Evolutionary conservation across 2,113 vertebrate species (phyloP).

Genomic region (Spilogale gracilis): DNA sequence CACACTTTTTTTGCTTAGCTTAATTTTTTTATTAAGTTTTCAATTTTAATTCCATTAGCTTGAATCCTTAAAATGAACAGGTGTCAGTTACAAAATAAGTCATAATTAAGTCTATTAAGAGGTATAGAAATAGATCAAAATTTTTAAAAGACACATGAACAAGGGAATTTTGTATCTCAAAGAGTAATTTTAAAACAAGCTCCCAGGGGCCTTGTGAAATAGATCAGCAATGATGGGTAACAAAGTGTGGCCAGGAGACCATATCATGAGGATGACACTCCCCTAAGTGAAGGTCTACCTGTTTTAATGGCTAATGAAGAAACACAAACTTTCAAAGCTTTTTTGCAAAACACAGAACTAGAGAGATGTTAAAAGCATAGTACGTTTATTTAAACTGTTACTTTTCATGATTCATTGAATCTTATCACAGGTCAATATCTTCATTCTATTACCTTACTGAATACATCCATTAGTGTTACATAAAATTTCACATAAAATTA

Average conservation of each 20-base stretch:
- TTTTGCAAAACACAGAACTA: constrained; percentile 48
- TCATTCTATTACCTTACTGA: constrained; percentile 35
- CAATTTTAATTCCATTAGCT: background rate
- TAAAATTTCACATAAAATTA: constrained; percentile 73
- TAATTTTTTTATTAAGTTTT: constrained; percentile 25
- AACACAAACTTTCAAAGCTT: constrained; percentile 48
- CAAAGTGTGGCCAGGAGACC: background rate
- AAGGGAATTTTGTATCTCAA: background rate
- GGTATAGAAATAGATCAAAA: background rate
- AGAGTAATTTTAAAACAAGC: constrained; percentile 2
- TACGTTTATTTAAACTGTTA: constrained; percentile 77
- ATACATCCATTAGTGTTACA: constrained; percentile 40
- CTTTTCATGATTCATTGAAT: constrained; percentile 71
- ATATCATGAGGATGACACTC: background rate
- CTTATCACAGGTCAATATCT: constrained; percentile 65
- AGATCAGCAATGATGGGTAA: background rate
- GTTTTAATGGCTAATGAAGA: background rate
- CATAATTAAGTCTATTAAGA: background rate
- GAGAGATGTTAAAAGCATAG: constrained; percentile 68
- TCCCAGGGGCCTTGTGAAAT: background rate
- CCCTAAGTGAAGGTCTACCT: background rate
- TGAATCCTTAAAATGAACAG: constrained; percentile 47
- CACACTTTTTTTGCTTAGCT: constrained; percentile 16
- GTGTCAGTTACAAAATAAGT: background rate
- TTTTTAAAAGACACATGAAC: background rate